A percentile compares a stretch with the other conserved stretches of the same genome.
phyloP scores from a whole-genome alignment of 1,140 invertebrate genomes.

The Battus philenor region DNA sequence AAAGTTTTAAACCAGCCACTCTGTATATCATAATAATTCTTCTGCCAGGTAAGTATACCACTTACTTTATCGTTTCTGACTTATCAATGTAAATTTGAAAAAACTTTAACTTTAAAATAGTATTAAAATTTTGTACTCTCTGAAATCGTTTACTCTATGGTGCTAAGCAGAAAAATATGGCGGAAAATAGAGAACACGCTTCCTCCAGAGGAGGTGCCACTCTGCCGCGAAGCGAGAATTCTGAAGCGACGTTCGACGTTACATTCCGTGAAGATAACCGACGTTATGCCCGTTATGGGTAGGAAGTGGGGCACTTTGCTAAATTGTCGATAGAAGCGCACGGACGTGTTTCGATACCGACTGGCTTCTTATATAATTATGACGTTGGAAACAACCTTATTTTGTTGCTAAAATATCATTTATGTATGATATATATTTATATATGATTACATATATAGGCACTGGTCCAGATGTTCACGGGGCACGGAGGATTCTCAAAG shows the following conservation, averaged over 20 bases:
- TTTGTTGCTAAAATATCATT: no score
- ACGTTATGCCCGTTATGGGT: neutral
- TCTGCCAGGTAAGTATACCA: no score
- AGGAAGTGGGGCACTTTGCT: slow-evolving; percentile 9
- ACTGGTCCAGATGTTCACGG: no score
- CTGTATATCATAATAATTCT: no score
- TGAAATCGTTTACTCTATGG: neutral
- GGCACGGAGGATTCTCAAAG: no score
- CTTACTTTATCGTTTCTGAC: no score
- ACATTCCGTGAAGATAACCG: slow-evolving; percentile 8
- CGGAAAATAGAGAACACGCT: slow-evolving; percentile 13
- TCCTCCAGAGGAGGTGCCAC: slow-evolving; percentile 5
- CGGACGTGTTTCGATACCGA: neutral
- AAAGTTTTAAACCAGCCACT: no score
- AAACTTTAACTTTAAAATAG: neutral
- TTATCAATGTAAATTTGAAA: no score
- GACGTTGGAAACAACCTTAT: no score
- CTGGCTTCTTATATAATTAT: no score
- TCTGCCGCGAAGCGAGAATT: neutral
- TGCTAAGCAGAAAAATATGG: slow-evolving; percentile 12
- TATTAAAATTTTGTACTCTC: neutral
- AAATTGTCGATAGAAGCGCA: slow-evolving; percentile 9
- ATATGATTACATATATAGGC: no score
- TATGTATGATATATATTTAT: no score
- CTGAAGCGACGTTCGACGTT: slow-evolving; percentile 7